These are phyloP conservation scores for Tethea ocularis DNA, from an alignment of 2,888 invertebrate genomes.

Conservation along the genomic window DNA sequence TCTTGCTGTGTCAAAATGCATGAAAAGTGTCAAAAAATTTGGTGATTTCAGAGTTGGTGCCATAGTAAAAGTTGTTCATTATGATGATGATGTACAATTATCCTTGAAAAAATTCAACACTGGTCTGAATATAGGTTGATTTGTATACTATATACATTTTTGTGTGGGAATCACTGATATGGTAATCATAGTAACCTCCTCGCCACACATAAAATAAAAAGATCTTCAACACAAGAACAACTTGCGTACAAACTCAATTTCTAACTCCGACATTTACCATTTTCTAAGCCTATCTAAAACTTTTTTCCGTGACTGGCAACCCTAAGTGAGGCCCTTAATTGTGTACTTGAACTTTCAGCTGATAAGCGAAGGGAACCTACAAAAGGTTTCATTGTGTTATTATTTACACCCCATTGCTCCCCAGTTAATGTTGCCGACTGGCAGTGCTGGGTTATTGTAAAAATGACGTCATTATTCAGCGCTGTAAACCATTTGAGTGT, in stretches of 20 bases:
- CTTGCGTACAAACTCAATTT: background rate
- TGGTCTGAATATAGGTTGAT: no score
- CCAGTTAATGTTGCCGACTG: background rate
- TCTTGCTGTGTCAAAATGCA: no score
- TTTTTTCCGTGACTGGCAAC: background rate
- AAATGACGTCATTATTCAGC: background rate
- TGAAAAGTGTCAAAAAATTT: no score
- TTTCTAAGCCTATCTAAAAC: background rate
- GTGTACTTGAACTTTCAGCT: conserved; percentile 5
- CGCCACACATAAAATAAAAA: background rate
- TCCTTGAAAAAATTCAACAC: no score
- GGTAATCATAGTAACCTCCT: no score
- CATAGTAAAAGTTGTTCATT: no score
- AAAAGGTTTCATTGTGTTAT: conserved; percentile 1
- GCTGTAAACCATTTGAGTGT: background rate
- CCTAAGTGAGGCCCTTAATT: background rate
- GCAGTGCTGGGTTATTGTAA: background rate
- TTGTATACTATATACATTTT: no score
- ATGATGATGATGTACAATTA: no score
- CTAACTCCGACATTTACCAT: background rate
- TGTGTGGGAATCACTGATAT: no score
- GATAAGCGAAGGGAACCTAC: background rate
- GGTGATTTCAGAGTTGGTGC: no score
- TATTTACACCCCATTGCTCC: conserved; percentile 3
- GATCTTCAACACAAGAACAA: background rate